Conservation (phyloP, 2,888 invertebrate genomes). For the Hanleya hanleyi region DNA sequence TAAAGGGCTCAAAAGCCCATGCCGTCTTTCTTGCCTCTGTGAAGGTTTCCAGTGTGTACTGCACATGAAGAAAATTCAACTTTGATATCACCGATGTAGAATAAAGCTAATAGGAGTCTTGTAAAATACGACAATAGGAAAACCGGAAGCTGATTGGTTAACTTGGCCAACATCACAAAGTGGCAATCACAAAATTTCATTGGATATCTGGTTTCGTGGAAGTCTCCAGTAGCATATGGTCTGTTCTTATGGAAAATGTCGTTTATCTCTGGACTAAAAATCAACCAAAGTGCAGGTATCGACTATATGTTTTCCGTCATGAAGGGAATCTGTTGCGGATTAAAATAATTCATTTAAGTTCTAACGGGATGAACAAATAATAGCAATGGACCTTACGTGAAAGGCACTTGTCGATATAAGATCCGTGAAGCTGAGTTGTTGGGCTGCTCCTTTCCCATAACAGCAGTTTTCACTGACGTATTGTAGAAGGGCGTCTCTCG, state of each 20-base stretch:
- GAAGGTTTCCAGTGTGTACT: constrained; percentile 77
- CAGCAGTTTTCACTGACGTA: constrained; percentile 75
- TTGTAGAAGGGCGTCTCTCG: constrained; percentile 73
- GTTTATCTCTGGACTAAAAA: no score
- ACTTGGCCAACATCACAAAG: no score
- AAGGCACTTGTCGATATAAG: constrained; percentile 75
- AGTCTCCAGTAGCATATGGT: no score
- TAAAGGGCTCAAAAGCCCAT: constrained; percentile 76
- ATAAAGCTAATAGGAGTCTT: no score
- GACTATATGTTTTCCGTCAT: not conserved
- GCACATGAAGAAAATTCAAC: constrained; percentile 25
- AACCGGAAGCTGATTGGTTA: no score
- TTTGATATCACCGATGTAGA: no score
- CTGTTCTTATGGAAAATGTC: no score
- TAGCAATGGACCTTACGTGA: constrained; percentile 74
- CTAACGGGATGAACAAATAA: no score
- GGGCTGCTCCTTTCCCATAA: constrained; percentile 75
- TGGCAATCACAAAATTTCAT: no score
- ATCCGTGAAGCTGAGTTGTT: constrained; percentile 74
- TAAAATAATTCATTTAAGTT: no score
- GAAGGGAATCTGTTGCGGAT: not conserved
- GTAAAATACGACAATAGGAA: no score
- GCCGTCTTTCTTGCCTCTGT: constrained; percentile 75
- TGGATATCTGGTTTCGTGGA: no score
- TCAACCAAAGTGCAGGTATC: not conserved